Evolutionary conservation across 2,113 vertebrate genomes (phyloP).

Genomic region (Paramormyrops kingsleyae): DNA sequence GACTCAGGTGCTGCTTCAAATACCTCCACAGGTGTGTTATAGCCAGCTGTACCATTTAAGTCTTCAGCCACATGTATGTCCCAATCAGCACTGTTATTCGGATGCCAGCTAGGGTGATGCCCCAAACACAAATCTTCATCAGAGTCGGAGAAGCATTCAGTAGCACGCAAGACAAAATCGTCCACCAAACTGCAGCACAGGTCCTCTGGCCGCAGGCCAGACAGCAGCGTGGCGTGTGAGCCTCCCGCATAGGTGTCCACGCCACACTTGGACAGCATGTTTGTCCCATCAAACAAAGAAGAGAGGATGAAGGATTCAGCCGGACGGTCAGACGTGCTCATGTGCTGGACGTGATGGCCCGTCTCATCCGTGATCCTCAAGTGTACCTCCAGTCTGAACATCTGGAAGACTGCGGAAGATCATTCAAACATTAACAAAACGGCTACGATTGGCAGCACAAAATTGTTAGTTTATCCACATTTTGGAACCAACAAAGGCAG

Average conservation of each 20-base stretch:
- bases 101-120: constrained; percentile 52
- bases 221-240: constrained; percentile 55
- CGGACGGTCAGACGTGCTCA: constrained; percentile 42
- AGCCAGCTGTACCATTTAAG: not conserved
- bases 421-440: not conserved
- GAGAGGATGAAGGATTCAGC: constrained; percentile 60
- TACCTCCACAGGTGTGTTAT: not conserved
- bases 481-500: not conserved
- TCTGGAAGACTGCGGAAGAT: constrained; percentile 61
- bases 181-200: constrained; percentile 61
- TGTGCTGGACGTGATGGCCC: constrained; percentile 59
- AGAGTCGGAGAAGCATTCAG: constrained; percentile 32
- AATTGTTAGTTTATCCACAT: not conserved
- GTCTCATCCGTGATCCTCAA: constrained; percentile 64
- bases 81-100: constrained; percentile 56
- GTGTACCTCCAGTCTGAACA: constrained; percentile 68
- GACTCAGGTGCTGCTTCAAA: constrained; percentile 6
- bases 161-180: constrained; percentile 53
- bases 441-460: not conserved
- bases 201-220: constrained; percentile 55
- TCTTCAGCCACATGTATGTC: constrained; percentile 53
- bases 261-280: constrained; percentile 50
- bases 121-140: constrained; percentile 50
- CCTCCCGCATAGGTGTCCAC: constrained; percentile 44
- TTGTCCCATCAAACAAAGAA: constrained; percentile 57